Percentiles rank a stretch among this genome's conserved stretches.
These are phyloP conservation scores for Brenthis daphne DNA, from an alignment of 2,888 invertebrate species.

Conservation along the genomic window DNA sequence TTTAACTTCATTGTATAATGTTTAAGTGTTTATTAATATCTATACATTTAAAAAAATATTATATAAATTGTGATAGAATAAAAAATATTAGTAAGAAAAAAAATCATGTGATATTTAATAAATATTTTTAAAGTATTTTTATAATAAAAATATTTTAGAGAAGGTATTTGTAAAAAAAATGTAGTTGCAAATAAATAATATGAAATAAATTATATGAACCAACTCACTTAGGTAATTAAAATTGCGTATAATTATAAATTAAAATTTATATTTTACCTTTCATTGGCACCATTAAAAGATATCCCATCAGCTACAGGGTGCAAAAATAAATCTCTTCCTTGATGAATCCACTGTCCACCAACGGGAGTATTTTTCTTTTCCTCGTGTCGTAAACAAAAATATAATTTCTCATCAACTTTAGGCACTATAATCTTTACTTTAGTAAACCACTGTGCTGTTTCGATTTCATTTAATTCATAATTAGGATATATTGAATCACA, in stretches of 20 bases:
- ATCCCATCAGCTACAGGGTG: constrained; percentile 52
- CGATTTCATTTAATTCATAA: constrained; percentile 67
- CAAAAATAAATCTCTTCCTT: constrained; percentile 71
- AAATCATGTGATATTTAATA: too few species aligned
- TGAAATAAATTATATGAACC: too few species aligned
- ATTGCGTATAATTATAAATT: not conserved
- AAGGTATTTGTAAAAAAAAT: too few species aligned
- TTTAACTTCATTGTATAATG: too few species aligned
- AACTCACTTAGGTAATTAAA: too few species aligned
- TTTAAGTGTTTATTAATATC: too few species aligned
- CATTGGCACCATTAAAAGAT: constrained; percentile 11
- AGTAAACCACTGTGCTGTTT: constrained; percentile 57
- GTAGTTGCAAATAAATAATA: too few species aligned
- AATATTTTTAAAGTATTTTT: too few species aligned
- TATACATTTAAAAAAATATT: too few species aligned
- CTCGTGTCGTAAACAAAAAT: constrained; percentile 62
- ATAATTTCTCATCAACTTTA: constrained; percentile 53
- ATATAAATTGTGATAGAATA: too few species aligned
- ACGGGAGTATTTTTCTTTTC: constrained; percentile 54
- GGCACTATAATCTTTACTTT: constrained; percentile 61
- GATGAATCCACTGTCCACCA: constrained; percentile 76
- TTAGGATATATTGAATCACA: constrained; percentile 66
- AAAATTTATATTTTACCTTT: constrained; percentile 7
- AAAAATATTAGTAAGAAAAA: too few species aligned
- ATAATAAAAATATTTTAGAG: too few species aligned